Evolutionary conservation across 2,888 invertebrate genomes (phyloP), one percentile per base, ranked within the genome.

Genomic region (Atethmia centrago): DNA sequence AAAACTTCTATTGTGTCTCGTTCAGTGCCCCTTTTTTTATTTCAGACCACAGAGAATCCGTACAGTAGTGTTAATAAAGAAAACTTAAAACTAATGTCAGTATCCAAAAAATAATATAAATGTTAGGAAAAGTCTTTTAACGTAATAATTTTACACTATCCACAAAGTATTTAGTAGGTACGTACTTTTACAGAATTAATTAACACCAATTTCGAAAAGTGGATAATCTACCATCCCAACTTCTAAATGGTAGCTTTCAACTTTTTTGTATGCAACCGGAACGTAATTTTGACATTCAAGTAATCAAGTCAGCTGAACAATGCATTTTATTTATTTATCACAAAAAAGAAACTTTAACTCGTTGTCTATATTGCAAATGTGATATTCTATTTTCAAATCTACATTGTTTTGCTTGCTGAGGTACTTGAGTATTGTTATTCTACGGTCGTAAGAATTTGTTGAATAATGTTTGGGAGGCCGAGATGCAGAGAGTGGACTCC

Each of bases 401-500:
- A 49, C n/a, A 51, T 65, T 21, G 55, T 47, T 45, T 55, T 21
- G 12, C 58, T 74, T 76, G 58, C 28, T 75, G n/a, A 70, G 74
- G 75, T 73, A 64, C 45, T 53, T 28, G 12, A 12, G 77, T 59
- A 71, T 82, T 86, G 79, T 87, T 84, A 73, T 56, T 86, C 85
- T 86, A 66, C 84, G 82, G 31, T 74, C 74, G 62, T 75, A 65
- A 74, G 74, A 85, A 84, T 87, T 84, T 69, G 79, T 87, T 84
- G 79, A 83, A 91, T 80, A 92, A 96, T 97, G 96, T 96, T 97
- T 91, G 96, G 96, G 84, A 96, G 97, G 87, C 97, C 98, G 64
- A 97, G 98, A 88, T 97, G 98, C 93, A 97, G 98, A 90, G 93
- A 98, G 94, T 98, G 98, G 98, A 97, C 97, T 79, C 98, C 98